These are phyloP conservation scores for Chloebia gouldiae DNA, from an alignment of 2,113 vertebrate genomes.

Conservation along the genomic window DNA sequence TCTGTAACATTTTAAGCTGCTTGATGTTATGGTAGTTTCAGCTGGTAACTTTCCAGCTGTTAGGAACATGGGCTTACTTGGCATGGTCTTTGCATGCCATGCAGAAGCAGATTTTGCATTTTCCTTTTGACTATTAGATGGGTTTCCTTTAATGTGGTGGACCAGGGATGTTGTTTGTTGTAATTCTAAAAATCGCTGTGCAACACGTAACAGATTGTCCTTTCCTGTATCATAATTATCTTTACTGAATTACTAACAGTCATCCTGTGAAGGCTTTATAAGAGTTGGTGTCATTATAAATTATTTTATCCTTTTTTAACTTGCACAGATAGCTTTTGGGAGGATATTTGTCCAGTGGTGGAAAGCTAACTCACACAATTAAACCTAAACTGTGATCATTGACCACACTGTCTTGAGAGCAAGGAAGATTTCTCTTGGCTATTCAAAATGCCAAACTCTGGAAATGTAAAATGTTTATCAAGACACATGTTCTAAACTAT, in stretches of 20 bases:
- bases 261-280: background rate
- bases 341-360: background rate
- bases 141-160: background rate
- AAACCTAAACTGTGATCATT: background rate
- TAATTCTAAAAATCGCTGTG: background rate
- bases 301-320: background rate
- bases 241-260: background rate
- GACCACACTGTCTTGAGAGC: background rate
- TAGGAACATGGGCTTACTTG: background rate
- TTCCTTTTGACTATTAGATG: background rate
- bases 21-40: background rate
- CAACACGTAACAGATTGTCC: rapidly evolving
- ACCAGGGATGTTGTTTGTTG: background rate
- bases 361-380: background rate
- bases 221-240: background rate
- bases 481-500: background rate
- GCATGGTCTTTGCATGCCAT: background rate
- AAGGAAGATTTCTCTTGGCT: background rate
- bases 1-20: background rate
- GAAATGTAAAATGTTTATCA: background rate
- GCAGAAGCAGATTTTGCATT: background rate
- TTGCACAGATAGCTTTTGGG: background rate
- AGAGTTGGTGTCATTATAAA: background rate
- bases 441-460: background rate
- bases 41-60: background rate